Conservation (phyloP, 1,140 invertebrate species). For the Drosophila neocordata region DNA sequence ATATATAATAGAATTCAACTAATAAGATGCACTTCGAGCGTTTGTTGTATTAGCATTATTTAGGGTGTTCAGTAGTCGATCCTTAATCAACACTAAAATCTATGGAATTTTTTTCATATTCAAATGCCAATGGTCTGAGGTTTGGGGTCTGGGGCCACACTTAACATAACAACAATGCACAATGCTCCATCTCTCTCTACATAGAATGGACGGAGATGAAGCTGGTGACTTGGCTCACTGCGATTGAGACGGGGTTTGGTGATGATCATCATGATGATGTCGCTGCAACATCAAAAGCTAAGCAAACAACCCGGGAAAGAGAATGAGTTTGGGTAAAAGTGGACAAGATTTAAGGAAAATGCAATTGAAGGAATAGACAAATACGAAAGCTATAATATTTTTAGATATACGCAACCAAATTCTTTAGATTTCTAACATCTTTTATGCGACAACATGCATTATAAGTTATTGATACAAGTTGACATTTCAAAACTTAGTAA, state of each 20-base stretch:
- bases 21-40: too few relatives aligned
- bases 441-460: too few relatives aligned
- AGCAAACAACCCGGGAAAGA: slow-evolving; percentile 59
- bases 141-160: slow-evolving; percentile 51
- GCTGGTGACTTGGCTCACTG: slow-evolving; percentile 29
- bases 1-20: too few relatives aligned
- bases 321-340: slow-evolving; percentile 36
- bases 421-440: too few relatives aligned
- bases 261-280: slow-evolving; percentile 68
- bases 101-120: slow-evolving; percentile 57
- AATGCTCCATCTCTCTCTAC: slow-evolving; percentile 40
- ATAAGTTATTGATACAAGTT: too few relatives aligned
- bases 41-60: too few relatives aligned
- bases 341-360: not conserved
- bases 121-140: slow-evolving; percentile 58
- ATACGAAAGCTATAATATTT: too few relatives aligned
- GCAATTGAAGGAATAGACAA: not conserved
- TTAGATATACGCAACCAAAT: too few relatives aligned
- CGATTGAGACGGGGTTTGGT: slow-evolving; percentile 20
- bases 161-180: slow-evolving; percentile 74
- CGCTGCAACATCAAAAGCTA: slow-evolving; percentile 77
- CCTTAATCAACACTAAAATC: not conserved
- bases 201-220: slow-evolving; percentile 35
- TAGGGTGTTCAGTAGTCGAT: too few relatives aligned
- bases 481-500: too few relatives aligned